A percentile compares a stretch with the other conserved stretches of the same genome.
Evolutionary conservation across 2,113 vertebrate species (phyloP).

Genomic region (Mandrillus leucophaeus): DNA sequence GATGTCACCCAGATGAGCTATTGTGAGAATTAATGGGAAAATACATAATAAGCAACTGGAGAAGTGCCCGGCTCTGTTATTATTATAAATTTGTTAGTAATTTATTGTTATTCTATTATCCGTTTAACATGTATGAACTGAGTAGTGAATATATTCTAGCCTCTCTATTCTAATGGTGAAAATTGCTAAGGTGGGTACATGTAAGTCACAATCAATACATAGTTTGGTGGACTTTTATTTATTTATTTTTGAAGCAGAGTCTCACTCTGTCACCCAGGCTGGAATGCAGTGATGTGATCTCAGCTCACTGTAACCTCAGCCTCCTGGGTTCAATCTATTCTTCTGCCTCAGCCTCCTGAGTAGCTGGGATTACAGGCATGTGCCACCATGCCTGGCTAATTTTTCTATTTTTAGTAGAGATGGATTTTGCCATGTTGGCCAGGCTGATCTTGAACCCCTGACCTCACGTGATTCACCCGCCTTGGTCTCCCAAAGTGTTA

Average conservation of each 20-base stretch:
- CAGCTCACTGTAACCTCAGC: too few species aligned
- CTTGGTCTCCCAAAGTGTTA: too few species aligned
- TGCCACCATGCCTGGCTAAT: rapidly evolving
- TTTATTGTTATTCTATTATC: background rate
- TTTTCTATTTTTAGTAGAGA: too few species aligned
- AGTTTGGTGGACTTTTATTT: background rate
- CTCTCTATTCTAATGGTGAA: background rate
- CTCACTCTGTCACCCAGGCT: too few species aligned
- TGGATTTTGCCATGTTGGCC: too few species aligned
- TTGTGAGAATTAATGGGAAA: background rate
- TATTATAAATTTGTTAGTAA: background rate
- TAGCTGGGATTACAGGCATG: too few species aligned
- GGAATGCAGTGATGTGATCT: too few species aligned
- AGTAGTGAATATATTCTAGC: background rate
- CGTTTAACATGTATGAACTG: background rate
- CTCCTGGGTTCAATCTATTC: too few species aligned
- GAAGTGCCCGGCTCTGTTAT: too few species aligned
- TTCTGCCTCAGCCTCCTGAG: too few species aligned
- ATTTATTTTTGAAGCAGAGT: too few species aligned
- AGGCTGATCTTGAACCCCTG: too few species aligned
- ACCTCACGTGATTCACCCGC: rapidly evolving
- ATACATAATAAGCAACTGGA: background rate
- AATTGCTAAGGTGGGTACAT: background rate
- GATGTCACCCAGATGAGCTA: background rate
- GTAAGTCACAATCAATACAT: background rate